A percentile compares a stretch with the other conserved stretches of the same genome.
Evolutionary conservation across 1,140 invertebrate species (phyloP).

Genomic region (Homarus americanus): DNA sequence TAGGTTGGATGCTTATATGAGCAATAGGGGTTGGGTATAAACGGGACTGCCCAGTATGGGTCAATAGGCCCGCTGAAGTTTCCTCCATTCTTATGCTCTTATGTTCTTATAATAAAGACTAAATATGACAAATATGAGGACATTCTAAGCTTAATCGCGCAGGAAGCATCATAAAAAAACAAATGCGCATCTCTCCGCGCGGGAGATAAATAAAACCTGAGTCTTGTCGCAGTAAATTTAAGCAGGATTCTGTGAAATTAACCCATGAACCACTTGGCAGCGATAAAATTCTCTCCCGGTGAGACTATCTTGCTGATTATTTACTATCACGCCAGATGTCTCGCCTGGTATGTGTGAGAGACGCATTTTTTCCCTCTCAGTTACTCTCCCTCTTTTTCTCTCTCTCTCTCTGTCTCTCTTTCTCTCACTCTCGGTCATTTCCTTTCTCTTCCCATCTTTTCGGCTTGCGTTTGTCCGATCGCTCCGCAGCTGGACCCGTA

Average conservation of each 20-base stretch:
- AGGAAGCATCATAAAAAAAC: not conserved
- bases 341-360: conserved; percentile 40
- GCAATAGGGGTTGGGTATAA: too few relatives aligned
- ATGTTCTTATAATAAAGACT: not conserved
- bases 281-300: conserved; percentile 51
- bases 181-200: not conserved
- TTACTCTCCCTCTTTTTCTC: not conserved
- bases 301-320: conserved; percentile 62
- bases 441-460: conserved; percentile 58
- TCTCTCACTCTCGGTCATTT: conserved; percentile 37
- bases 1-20: too few relatives aligned
- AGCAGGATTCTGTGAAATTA: conserved; percentile 63
- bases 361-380: not conserved
- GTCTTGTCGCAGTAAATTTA: conserved; percentile 31
- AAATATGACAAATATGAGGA: not conserved
- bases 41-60: too few relatives aligned
- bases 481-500: conserved; percentile 57
- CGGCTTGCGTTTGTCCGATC: conserved; percentile 51
- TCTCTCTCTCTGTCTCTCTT: conserved; percentile 18
- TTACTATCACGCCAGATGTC: conserved; percentile 51
- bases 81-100: too few relatives aligned
- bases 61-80: too few relatives aligned
- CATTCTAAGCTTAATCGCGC: not conserved
- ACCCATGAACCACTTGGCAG: conserved; percentile 66
- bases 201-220: conserved; percentile 14